phyloP scores from a whole-genome alignment of 2,888 invertebrate species.

The Chloromyia formosa region DNA sequence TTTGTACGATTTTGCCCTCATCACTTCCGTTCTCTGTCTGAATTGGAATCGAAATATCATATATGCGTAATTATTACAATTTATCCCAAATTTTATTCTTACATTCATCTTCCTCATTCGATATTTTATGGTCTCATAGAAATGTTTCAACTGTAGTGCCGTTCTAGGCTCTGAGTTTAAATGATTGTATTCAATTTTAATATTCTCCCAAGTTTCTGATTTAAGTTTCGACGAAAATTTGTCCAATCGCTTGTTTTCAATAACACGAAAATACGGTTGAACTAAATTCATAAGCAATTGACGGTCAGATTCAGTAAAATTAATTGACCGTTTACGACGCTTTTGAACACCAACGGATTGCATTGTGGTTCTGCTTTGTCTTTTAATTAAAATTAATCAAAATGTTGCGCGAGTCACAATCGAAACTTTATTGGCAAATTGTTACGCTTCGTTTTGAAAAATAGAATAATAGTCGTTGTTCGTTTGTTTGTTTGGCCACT shows the following conservation, averaged over 20 bases:
- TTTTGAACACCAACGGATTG: slow-evolving; percentile 31
- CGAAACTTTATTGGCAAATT: slow-evolving; percentile 26
- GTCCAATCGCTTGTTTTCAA: slow-evolving; percentile 38
- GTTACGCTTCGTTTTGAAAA: slow-evolving; percentile 28
- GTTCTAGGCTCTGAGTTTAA: slow-evolving; percentile 31
- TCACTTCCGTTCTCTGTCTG: not conserved
- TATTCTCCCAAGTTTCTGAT: slow-evolving; percentile 38
- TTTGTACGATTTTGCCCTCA: slow-evolving; percentile 28
- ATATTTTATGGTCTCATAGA: slow-evolving; percentile 33
- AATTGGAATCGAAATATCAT: too few relatives aligned
- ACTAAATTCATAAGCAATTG: slow-evolving; percentile 30
- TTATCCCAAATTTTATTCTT: too few relatives aligned
- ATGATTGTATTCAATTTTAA: slow-evolving; percentile 36
- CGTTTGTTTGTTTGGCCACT: slow-evolving; percentile 40
- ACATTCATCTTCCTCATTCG: slow-evolving; percentile 12
- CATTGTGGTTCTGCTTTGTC: slow-evolving; percentile 18
- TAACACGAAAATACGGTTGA: slow-evolving; percentile 25
- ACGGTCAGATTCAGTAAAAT: slow-evolving; percentile 37
- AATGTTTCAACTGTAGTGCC: slow-evolving; percentile 38
- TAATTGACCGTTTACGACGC: slow-evolving; percentile 38
- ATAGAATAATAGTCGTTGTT: slow-evolving; percentile 27
- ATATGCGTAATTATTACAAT: too few relatives aligned
- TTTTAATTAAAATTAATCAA: not conserved
- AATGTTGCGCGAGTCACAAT: slow-evolving; percentile 12
- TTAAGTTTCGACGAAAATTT: slow-evolving; percentile 32